These are phyloP conservation scores for Palaemon carinicauda DNA, from an alignment of 1,140 invertebrate species.

Conservation along the genomic window DNA sequence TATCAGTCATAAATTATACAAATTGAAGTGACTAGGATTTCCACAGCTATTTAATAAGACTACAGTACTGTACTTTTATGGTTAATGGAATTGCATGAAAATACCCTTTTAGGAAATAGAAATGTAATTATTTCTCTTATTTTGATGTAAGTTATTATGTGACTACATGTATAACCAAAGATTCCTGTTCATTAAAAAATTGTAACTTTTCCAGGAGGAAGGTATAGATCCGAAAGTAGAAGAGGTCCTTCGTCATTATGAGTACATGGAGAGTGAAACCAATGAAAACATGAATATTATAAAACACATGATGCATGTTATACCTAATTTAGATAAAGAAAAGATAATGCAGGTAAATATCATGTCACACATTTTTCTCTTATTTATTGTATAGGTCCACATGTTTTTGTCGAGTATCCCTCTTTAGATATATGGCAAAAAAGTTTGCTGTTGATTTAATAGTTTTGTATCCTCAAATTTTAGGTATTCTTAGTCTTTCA, in stretches of 20 bases:
- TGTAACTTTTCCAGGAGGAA: conserved; percentile 30
- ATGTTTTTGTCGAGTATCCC: too few species aligned
- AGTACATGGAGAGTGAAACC: conserved; percentile 5
- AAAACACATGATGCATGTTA: conserved; percentile 81
- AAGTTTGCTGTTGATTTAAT: neutral
- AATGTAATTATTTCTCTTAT: too few species aligned
- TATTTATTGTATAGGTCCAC: neutral
- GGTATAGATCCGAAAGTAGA: conserved; percentile 21
- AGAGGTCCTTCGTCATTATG: conserved; percentile 38
- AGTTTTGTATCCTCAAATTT: neutral
- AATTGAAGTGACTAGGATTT: too few species aligned
- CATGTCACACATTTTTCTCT: neutral
- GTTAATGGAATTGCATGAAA: too few species aligned
- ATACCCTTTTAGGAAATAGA: too few species aligned
- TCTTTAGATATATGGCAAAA: too few species aligned
- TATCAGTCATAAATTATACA: too few species aligned
- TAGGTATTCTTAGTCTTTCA: too few species aligned
- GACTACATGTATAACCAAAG: too few species aligned
- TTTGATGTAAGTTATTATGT: too few species aligned
- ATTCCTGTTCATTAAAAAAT: neutral
- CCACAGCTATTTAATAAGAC: too few species aligned
- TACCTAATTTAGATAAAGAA: conserved; percentile 76
- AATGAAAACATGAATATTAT: conserved; percentile 63
- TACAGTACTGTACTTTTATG: too few species aligned
- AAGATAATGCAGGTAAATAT: conserved; percentile 70